phyloP scores from a whole-genome alignment of 2,113 vertebrate genomes.

The Spermophilus dauricus region DNA sequence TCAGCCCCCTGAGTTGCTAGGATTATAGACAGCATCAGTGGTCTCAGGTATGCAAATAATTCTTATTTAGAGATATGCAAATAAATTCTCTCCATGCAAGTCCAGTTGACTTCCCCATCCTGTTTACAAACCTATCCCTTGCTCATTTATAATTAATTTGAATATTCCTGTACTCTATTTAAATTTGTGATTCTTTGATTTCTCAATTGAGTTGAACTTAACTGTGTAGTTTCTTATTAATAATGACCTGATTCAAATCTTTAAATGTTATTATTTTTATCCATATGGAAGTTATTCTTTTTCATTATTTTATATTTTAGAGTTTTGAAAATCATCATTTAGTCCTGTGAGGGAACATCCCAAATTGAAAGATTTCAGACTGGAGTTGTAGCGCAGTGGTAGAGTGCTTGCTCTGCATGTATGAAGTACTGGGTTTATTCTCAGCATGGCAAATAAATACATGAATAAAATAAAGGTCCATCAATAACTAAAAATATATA shows the following conservation, averaged over 20 bases:
- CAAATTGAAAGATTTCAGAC: background rate
- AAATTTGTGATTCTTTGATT: background rate
- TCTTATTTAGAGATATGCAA: background rate
- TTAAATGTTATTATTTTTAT: background rate
- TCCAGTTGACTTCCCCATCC: background rate
- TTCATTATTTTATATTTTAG: background rate
- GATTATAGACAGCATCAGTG: too few species aligned
- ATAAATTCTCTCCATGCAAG: background rate
- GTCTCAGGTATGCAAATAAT: background rate
- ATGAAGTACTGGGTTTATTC: too few species aligned
- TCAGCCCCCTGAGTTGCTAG: too few species aligned
- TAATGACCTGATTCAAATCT: background rate
- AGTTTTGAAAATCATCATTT: background rate
- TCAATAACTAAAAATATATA: too few species aligned
- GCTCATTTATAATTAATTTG: background rate
- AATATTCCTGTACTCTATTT: background rate
- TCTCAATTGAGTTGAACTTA: background rate
- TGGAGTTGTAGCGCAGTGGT: too few species aligned
- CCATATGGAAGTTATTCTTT: background rate
- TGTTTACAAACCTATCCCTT: background rate
- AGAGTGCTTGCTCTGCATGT: too few species aligned
- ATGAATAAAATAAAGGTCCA: too few species aligned
- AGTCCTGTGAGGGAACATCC: background rate
- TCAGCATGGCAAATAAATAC: too few species aligned
- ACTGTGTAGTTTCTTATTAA: background rate